Conservation (phyloP, 1,140 invertebrate genomes). For the Stegodyphus mimosarum region DNA sequence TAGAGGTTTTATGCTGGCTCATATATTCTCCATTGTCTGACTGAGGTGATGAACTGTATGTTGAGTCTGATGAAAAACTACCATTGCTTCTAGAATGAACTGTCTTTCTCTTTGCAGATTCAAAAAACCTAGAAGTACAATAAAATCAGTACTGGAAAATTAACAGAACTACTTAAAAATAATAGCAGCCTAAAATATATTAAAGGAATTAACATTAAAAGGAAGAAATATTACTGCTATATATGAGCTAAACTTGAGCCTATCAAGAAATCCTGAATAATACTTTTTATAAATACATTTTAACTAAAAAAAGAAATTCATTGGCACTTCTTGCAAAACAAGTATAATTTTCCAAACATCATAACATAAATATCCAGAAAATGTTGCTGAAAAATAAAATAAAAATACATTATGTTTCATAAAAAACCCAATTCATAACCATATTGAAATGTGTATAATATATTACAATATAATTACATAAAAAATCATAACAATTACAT, state of each 20-base stretch:
- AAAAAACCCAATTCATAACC: no score
- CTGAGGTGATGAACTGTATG: conserved; percentile 61
- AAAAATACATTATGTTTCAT: no score
- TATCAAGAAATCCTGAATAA: no score
- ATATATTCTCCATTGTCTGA: conserved; percentile 43
- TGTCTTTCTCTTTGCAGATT: neutral
- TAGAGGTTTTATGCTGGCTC: neutral
- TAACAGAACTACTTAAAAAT: neutral
- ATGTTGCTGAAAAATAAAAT: no score
- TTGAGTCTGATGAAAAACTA: conserved; percentile 62
- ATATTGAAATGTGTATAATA: no score
- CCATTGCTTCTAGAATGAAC: conserved; percentile 38
- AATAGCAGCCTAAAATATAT: neutral
- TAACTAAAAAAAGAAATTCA: no score
- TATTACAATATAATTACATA: no score
- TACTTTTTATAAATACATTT: no score
- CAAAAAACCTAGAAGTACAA: neutral
- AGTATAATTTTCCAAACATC: no score
- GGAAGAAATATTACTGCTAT: neutral
- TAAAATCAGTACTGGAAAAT: neutral
- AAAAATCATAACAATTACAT: no score
- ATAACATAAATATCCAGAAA: no score
- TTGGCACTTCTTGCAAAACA: no score
- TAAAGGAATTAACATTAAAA: neutral
- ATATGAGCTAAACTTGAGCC: neutral